These are phyloP conservation scores for Sarotherodon lohbergeri DNA, from an alignment of 2,113 vertebrate genomes.

Conservation along the genomic window DNA sequence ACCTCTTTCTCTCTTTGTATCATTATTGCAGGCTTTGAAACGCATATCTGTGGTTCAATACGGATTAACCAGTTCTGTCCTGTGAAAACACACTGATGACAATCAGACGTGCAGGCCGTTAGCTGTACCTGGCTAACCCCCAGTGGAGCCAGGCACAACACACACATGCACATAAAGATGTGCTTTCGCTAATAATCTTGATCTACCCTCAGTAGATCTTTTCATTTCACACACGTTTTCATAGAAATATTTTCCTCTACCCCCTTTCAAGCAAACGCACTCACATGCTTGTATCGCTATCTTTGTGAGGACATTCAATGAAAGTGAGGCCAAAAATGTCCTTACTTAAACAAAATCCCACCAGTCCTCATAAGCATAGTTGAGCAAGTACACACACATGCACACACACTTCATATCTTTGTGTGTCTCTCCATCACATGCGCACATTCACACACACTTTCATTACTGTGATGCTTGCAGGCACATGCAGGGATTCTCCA, in stretches of 20 bases:
- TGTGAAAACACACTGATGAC: constrained; percentile 41
- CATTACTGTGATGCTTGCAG: constrained; percentile 54
- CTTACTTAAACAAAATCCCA: background rate
- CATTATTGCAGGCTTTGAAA: constrained; percentile 31
- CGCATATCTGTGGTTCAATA: constrained; percentile 46
- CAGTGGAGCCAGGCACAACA: constrained; percentile 6
- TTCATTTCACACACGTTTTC: constrained; percentile 9
- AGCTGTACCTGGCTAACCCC: constrained; percentile 22
- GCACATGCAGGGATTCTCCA: constrained; percentile 63
- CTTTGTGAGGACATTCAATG: background rate
- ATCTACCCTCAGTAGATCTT: constrained; percentile 17
- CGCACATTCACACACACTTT: constrained; percentile 29
- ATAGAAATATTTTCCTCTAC: background rate
- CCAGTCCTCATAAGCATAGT: background rate
- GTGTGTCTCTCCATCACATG: background rate
- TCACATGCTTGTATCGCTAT: background rate
- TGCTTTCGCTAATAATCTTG: constrained; percentile 31
- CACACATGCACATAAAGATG: constrained; percentile 15
- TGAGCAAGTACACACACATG: background rate
- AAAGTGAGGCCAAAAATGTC: background rate
- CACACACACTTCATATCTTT: background rate
- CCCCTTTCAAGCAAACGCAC: background rate
- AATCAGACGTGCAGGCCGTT: constrained; percentile 51
- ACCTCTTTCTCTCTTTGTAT: background rate
- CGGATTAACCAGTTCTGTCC: constrained; percentile 46